Base-by-base conservation (phyloP, 2,113 vertebrate genomes). In the Diadophis punctatus region DNA sequence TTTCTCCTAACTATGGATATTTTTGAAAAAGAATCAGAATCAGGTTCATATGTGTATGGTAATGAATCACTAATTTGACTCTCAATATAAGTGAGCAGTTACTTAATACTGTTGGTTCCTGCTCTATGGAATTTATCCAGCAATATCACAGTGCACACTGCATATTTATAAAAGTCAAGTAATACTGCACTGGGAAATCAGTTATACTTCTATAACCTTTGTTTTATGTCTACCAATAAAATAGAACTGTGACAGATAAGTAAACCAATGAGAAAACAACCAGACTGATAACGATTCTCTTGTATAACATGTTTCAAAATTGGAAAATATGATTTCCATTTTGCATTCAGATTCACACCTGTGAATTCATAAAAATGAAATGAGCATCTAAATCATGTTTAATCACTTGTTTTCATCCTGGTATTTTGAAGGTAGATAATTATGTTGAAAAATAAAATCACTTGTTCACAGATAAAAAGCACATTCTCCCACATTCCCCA, bases 341-440 rank as follows among this genome's bases (percentile, higher is more conserved):
- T 93, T 90, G 88, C 14, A 90, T 60, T 93, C 55, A 93, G 43
- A 93, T 63, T 90, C 53, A 86, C 55, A 93, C 80, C 87, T 93
- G 80, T 93, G 80, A 90, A 63, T 93, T 90, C 80, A 63, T 60
- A 86, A 86, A 60, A 86, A 63, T 11, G 48, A 85, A 89, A 53
- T 90, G 74, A 92, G 89, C 86, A 86, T 92, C 60, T 89, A 85
- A 89, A 92, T 49, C 43, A 58, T n/a, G 16, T 51, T 86, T 93
- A 90, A 93, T 93, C 22, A 90, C n/a, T 93, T 90, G 92, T 90
- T 93, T 89, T 86, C 80, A 90, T 86, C 80, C 22, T 90, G 49
- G 53, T 52, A 92, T 90, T 90, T 90, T 60, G 74, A 90, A 80
- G 55, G 74, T 86, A 56, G 68, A 63, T 93, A 90, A 93, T 90